Percentiles rank a stretch among this genome's conserved stretches.
Conservation (phyloP, 2,888 invertebrate species). For the Fragum fragum region DNA sequence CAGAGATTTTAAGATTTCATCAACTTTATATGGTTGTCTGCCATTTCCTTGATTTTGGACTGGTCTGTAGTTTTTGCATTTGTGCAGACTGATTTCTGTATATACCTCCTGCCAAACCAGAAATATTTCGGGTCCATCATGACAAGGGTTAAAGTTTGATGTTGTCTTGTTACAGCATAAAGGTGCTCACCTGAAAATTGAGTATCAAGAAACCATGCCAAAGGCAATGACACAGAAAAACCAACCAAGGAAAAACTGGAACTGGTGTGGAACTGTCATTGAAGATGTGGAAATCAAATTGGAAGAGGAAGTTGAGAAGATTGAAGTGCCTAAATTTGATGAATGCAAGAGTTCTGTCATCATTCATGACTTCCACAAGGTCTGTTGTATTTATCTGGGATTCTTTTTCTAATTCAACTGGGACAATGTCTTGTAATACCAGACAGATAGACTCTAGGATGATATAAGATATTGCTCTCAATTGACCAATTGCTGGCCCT, state of each 20-base stretch:
- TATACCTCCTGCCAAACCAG: no score
- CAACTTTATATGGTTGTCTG: no score
- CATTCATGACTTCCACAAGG: slow-evolving; percentile 96
- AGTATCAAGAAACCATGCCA: slow-evolving; percentile 29
- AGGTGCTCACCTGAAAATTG: slow-evolving; percentile 32
- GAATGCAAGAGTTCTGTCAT: slow-evolving; percentile 94
- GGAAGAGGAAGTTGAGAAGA: slow-evolving; percentile 92
- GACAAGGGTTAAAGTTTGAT: neutral
- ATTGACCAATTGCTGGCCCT: no score
- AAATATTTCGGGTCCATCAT: neutral
- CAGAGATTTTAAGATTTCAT: no score
- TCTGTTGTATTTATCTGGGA: no score
- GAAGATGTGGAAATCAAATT: slow-evolving; percentile 94
- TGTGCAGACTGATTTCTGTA: no score
- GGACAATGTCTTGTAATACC: no score
- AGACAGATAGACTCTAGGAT: no score
- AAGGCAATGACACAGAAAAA: neutral
- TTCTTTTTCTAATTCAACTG: no score
- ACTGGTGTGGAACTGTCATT: slow-evolving; percentile 87
- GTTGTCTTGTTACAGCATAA: slow-evolving; percentile 39
- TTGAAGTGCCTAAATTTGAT: slow-evolving; percentile 92
- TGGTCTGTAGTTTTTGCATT: no score
- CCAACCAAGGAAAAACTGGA: slow-evolving; percentile 6
- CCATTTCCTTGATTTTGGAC: no score
- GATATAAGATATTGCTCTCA: no score